phyloP scores from a whole-genome alignment of 92 coral and sea anemone species.

The Scolanthus callimorphus region DNA sequence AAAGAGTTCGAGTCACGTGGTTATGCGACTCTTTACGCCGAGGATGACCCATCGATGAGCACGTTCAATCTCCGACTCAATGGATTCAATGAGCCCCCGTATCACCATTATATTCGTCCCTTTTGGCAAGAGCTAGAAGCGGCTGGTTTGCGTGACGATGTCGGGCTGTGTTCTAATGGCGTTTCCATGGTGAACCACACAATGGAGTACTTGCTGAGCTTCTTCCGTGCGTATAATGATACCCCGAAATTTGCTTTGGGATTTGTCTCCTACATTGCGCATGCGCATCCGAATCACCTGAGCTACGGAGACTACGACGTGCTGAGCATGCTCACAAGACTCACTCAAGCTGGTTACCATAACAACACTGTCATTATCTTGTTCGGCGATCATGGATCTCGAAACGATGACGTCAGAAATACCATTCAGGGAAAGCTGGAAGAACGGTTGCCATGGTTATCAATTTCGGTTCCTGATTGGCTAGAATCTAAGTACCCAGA shows the following conservation, averaged over 20 bases:
- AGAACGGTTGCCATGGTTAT: slow-evolving; percentile 94
- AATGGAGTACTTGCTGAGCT: slow-evolving; percentile 65
- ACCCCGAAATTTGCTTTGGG: slow-evolving; percentile 79
- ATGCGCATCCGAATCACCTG: slow-evolving; percentile 72
- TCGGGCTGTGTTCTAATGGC: slow-evolving; percentile 75
- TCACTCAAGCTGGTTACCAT: slow-evolving; percentile 48
- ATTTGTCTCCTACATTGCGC: slow-evolving; percentile 63
- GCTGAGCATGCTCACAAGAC: slow-evolving; percentile 42
- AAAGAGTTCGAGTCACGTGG: slow-evolving; percentile 65
- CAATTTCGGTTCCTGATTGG: slow-evolving; percentile 82
- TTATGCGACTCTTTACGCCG: slow-evolving; percentile 69
- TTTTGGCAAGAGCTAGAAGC: slow-evolving; percentile 78
- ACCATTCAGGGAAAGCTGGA: slow-evolving; percentile 94
- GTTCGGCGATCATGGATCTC: slow-evolving; percentile 89
- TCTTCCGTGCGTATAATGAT: slow-evolving; percentile 62
- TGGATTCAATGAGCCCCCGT: slow-evolving; percentile 61
- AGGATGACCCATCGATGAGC: slow-evolving; percentile 75
- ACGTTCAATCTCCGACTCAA: slow-evolving; percentile 70
- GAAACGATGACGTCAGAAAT: slow-evolving; percentile 76
- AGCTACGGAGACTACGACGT: slow-evolving; percentile 77
- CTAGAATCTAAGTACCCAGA: slow-evolving; percentile 65
- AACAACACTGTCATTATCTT: slow-evolving; percentile 67
- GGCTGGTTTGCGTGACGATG: slow-evolving; percentile 56
- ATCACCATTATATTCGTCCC: slow-evolving; percentile 77
- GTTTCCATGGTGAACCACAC: slow-evolving; percentile 77